Evolutionary conservation across 1,140 invertebrate genomes (phyloP).

Genomic region (Microplitis mediator): DNA sequence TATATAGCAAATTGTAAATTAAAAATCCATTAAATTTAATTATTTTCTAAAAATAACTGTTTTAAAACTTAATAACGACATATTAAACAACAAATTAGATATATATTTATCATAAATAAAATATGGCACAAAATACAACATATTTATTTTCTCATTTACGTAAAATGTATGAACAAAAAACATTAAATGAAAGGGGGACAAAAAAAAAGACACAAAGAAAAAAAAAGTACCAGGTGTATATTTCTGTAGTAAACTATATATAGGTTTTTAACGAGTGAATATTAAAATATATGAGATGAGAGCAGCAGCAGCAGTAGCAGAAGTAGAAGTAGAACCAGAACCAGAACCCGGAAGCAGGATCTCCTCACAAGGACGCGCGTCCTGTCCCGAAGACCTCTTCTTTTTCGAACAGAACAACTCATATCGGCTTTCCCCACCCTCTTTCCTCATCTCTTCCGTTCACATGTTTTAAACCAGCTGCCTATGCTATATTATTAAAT

Average conservation of each 20-base stretch:
- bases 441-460: slow-evolving; percentile 18
- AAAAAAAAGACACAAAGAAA: not conserved
- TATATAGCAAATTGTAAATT: too few relatives aligned
- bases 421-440: not conserved
- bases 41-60: too few relatives aligned
- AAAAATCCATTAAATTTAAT: too few relatives aligned
- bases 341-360: slow-evolving; percentile 17
- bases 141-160: not conserved
- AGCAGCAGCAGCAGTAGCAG: not conserved
- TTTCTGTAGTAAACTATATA: not conserved
- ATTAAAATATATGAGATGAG: not conserved
- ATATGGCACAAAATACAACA: too few relatives aligned
- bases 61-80: too few relatives aligned
- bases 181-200: not conserved
- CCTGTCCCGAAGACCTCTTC: slow-evolving; percentile 16
- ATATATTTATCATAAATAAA: too few relatives aligned
- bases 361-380: slow-evolving; percentile 17
- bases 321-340: not conserved
- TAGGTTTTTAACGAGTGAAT: not conserved
- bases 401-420: not conserved
- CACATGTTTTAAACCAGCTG: slow-evolving; percentile 17
- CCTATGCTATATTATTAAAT: too few relatives aligned
- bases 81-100: too few relatives aligned
- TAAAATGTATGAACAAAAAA: not conserved
- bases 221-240: slow-evolving; percentile 1